Base-by-base conservation (phyloP, 2,888 invertebrate genomes). In the Epistrophe grossulariae region DNA sequence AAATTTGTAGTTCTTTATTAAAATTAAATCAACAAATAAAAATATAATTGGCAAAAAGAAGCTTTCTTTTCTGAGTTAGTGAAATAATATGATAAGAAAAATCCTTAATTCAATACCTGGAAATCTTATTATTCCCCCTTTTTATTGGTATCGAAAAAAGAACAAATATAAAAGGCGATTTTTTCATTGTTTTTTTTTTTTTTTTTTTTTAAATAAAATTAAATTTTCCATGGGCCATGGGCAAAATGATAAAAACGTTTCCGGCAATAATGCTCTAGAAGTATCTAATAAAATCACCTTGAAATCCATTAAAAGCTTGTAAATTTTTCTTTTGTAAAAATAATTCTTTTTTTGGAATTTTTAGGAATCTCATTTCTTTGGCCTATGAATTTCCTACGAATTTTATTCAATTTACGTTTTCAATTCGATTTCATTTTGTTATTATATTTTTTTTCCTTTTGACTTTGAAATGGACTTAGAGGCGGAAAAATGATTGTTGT, bases 241-340 rank as follows among this genome's bases (percentile, higher is more conserved):
- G 11, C 28, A 55, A 15, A 24, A 55, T 6, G 19, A 55, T 28
- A 55, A 35, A 55, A 35, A 55, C 15, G 38, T 70, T 70, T 55
- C 70, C 43, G 4, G 17, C 19, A 62, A 55, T 71, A 55, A 79
- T 52, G 71, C 50, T 43, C 62, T 62, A 1, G 19, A 6, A 19
- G 38, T 55, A 55, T 55, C 55, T 62, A 79, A 79, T 79, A 52
- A 71, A 71, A 71, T 71, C 60, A 79, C 60, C 52, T 79, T 79
- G 43, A 79, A 79, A 79, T 62, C 62, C 62, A 79, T 79, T 62
- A 71, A 48, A 55, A 52, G 62, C 70, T 43, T 79, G 52, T 71
- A 43, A 62, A 43, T 62, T 52, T 62, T 52, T 71, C 62, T 40
- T 70, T 70, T 66, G 64, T 48, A 3, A 45, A 35, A n/a, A 17